Evolutionary conservation across 2,113 vertebrate species (phyloP), one percentile per base, ranked within the genome.

Genomic region (Elanus axillaris): DNA sequence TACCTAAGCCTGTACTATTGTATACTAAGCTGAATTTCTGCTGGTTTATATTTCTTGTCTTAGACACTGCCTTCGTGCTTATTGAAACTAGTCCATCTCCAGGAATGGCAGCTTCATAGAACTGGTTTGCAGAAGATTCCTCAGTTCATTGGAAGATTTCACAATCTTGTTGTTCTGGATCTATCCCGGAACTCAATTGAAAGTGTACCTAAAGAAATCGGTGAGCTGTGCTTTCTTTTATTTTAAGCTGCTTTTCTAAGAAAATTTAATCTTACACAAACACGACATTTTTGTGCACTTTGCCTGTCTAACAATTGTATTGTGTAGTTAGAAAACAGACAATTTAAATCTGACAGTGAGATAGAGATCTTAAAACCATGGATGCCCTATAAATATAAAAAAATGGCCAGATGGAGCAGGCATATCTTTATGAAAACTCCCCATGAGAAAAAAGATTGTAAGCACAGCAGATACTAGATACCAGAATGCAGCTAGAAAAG

Each of bases 91-190:
- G 96, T 80, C 63, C 98, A 99, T 43, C 98, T 99, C 53, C 99
- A 99, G 95, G 99, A 99, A 92, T 99, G 99, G 99, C 99, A 99
- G 82, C 98, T 99, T 80, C 99, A 99, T 74, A 98, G 99, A 96
- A 98, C 97, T 2, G 98, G 98, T 36, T 98, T 99, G 89, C 96
- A 98, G 95, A 98, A 97, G 94, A 99, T 99, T 75, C 99, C 99
- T 76, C 95, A 97, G 59, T 99, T 99, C 91, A 97, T 99, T 94
- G 98, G 98, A 86, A 98, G 97, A 95, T 99, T 99, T 97, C 98
- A 98, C 40, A 98, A 97, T 52, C 99, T 99, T 36, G 63, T 99
- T 34, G 99, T 99, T 34, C 97, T 99, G 32, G 99, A 99, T 97
- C 98, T 99, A 62, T 99, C 99, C 53, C 98, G 99, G 66, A 99